These are phyloP conservation scores for Mobula birostris DNA, from an alignment of 2,113 vertebrate species.

Conservation along the genomic window DNA sequence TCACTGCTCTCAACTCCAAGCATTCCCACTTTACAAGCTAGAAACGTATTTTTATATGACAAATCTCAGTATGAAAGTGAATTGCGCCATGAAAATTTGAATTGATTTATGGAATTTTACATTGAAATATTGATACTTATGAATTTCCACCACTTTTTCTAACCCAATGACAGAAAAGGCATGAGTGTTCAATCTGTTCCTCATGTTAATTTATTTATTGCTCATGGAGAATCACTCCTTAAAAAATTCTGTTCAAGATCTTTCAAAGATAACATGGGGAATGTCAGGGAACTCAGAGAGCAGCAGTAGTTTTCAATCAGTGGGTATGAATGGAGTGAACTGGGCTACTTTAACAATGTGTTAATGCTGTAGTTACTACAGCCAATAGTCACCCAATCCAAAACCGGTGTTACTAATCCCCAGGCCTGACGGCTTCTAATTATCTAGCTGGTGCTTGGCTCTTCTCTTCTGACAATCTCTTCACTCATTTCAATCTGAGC, in stretches of 20 bases:
- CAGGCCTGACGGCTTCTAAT: constrained; percentile 7
- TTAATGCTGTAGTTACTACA: constrained; percentile 30
- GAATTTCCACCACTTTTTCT: background rate
- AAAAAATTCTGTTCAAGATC: background rate
- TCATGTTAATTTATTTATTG: background rate
- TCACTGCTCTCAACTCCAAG: background rate
- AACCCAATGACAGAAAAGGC: background rate
- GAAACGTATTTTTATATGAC: background rate
- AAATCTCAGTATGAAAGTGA: background rate
- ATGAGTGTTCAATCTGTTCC: background rate
- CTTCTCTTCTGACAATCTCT: constrained; percentile 11
- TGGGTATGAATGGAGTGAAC: constrained; percentile 12
- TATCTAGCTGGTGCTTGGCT: constrained; percentile 21
- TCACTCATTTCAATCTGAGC: constrained; percentile 29
- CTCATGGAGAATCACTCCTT: background rate
- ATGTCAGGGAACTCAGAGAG: background rate
- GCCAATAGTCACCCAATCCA: constrained; percentile 23
- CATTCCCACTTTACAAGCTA: background rate
- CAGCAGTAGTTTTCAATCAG: background rate
- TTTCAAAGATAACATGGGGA: background rate
- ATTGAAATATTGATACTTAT: background rate
- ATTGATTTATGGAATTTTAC: background rate
- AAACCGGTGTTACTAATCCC: constrained; percentile 7
- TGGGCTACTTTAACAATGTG: constrained; percentile 20
- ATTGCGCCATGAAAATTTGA: background rate